A percentile compares a stretch with the other conserved stretches of the same genome.
These are phyloP conservation scores for Colletes latitarsis DNA, from an alignment of 1,140 invertebrate genomes.

Conservation along the genomic window DNA sequence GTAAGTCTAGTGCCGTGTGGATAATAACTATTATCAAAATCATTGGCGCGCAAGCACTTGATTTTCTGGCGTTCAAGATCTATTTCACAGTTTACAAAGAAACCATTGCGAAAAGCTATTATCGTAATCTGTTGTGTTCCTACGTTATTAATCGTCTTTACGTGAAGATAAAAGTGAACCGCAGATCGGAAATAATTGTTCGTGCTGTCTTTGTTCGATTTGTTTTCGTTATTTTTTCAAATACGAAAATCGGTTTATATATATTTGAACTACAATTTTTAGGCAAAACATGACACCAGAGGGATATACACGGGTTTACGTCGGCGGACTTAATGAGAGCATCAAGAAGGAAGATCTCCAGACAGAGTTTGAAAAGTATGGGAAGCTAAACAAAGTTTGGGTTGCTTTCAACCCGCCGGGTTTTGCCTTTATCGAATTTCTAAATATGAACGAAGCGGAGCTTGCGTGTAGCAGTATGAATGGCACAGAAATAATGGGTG, in stretches of 20 bases:
- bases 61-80: slow-evolving; percentile 5
- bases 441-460: slow-evolving; percentile 96
- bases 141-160: not conserved
- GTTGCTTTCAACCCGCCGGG: slow-evolving; percentile 97
- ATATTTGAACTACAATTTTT: slow-evolving; percentile 30
- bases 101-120: slow-evolving; percentile 13
- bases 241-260: slow-evolving; percentile 12
- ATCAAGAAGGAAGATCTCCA: slow-evolving; percentile 95
- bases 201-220: not conserved
- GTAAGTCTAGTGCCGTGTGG: slow-evolving; percentile 32
- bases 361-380: slow-evolving; percentile 92
- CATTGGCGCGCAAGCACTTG: slow-evolving; percentile 52
- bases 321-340: slow-evolving; percentile 90
- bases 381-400: slow-evolving; percentile 97
- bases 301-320: slow-evolving; percentile 88
- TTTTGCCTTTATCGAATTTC: slow-evolving; percentile 99
- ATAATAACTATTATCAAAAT: slow-evolving; percentile 18
- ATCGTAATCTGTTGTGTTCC: not conserved
- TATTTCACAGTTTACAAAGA: slow-evolving; percentile 1
- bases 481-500: slow-evolving; percentile 90
- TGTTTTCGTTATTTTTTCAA: not conserved
- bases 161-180: not conserved
- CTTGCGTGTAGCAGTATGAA: slow-evolving; percentile 95
- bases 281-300: slow-evolving; percentile 77
- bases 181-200: not conserved